These are phyloP conservation scores for Drosophila niveifrons DNA, from an alignment of 2,888 invertebrate species.

Conservation along the genomic window DNA sequence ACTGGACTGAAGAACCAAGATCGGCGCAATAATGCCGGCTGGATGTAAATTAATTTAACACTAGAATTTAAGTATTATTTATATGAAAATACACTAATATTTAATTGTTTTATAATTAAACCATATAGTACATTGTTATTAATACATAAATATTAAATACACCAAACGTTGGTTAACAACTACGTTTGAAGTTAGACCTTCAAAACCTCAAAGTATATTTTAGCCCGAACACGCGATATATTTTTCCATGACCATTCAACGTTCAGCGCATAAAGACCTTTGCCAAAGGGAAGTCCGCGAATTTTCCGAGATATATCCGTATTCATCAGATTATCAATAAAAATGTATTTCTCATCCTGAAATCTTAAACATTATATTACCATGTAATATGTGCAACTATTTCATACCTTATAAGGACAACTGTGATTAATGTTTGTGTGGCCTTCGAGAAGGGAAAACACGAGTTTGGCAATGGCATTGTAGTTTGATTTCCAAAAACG, in stretches of 20 bases:
- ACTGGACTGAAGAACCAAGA: conserved; percentile 77
- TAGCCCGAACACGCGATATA: neutral
- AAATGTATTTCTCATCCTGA: conserved; percentile 13
- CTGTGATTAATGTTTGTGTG: conserved; percentile 31
- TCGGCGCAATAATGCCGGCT: conserved; percentile 77
- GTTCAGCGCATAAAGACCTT: conserved; percentile 34
- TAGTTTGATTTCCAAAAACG: conserved; percentile 25
- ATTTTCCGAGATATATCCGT: conserved; percentile 21
- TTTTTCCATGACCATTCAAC: conserved; percentile 20
- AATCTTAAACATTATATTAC: neutral
- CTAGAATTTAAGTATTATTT: conserved; percentile 44
- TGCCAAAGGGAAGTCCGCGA: conserved; percentile 20
- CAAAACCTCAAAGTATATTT: conserved; percentile 31
- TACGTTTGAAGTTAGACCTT: neutral
- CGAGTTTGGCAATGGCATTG: conserved; percentile 40
- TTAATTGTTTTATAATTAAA: conserved; percentile 28
- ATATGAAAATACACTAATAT: conserved; percentile 38
- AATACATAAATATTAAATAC: neutral
- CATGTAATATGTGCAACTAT: neutral
- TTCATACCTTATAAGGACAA: conserved; percentile 42
- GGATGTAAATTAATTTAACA: conserved; percentile 69
- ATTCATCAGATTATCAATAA: conserved; percentile 17
- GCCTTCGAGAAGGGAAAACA: conserved; percentile 13
- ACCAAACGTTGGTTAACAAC: no score
- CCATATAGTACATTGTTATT: neutral